phyloP scores from a whole-genome alignment of 2,888 invertebrate genomes.

The Catocala fraxini region DNA sequence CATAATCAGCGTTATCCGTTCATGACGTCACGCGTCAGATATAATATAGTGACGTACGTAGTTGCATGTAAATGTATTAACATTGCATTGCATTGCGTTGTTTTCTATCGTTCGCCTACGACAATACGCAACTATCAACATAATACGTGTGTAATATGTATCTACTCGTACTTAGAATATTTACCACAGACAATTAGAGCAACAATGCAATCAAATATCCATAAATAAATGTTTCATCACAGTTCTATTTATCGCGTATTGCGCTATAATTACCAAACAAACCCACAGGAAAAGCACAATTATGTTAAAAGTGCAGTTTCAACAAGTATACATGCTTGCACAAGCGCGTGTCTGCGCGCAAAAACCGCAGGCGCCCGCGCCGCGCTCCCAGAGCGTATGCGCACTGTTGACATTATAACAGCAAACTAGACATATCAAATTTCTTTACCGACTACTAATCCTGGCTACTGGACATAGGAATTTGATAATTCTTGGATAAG shows the following conservation, averaged over 20 bases:
- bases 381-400: conserved; percentile 30
- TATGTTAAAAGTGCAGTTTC: conserved; percentile 40
- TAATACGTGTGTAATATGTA: too few relatives aligned
- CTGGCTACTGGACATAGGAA: too few relatives aligned
- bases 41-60: too few relatives aligned
- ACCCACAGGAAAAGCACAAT: conserved; percentile 44
- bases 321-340: conserved; percentile 28
- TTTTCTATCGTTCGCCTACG: too few relatives aligned
- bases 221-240: conserved; percentile 25
- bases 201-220: conserved; percentile 11
- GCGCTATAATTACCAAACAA: conserved; percentile 26
- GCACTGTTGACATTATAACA: not conserved
- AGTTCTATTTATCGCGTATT: conserved; percentile 23
- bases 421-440: too few relatives aligned
- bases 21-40: too few relatives aligned
- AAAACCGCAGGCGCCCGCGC: conserved; percentile 41
- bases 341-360: conserved; percentile 30
- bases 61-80: too few relatives aligned
- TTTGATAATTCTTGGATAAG: too few relatives aligned
- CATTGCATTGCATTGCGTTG: too few relatives aligned
- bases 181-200: not conserved
- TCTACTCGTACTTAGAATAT: not conserved
- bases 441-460: too few relatives aligned
- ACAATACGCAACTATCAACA: too few relatives aligned
- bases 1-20: too few relatives aligned